Base-by-base conservation (phyloP, 2,888 invertebrate genomes). In the Glyphotaelius pellucidus region DNA sequence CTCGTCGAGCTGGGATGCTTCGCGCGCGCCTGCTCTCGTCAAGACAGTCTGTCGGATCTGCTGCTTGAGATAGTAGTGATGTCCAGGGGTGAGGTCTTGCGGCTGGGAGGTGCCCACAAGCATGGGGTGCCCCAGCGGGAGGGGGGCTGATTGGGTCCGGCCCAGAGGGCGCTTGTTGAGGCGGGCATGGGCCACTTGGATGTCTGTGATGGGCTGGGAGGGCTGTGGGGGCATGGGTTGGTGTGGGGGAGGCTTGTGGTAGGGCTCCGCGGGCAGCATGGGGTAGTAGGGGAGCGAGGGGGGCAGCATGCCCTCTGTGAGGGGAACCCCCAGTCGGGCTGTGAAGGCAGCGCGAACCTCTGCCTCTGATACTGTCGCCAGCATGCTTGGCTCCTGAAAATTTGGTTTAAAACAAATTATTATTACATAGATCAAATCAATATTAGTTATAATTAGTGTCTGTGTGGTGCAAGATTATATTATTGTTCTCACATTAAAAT, bases 81-180 rank as follows among this genome's bases (percentile, higher is more conserved):
- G 96, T 93, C 95, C 93, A 95, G 96, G 94, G 94, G 94, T 32
- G 12, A 91, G 89, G 94, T 95, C 97, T 93, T 95, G 95, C 85
- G 95, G 95, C 32, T 95, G 95, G 93, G 95, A 94, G 91, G 95
- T 94, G 19, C 96, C 95, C 89, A 96, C 96, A 91, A 99, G 96
- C 96, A 98, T 97, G 38, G 99, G 98, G 95, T 99, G 98, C 1
- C 99, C 99, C 91, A 99, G 96, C 42, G 98, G 98, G 94, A 99
- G 95, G 1, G 99, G 99, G 4, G 99, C 99, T 86, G 99, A 99
- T 95, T 99, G 99, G 92, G 99, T 99, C 94, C 99, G 97, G 92
- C 99, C 98, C 94, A 99, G 96, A 67, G 98, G 98, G 90, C 98
- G 96, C 96, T 97, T 98, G 95, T 96, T 96, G 92, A 98, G 96